Conservation (phyloP, 2,113 vertebrate genomes). For the Chlamydotis undulata region DNA sequence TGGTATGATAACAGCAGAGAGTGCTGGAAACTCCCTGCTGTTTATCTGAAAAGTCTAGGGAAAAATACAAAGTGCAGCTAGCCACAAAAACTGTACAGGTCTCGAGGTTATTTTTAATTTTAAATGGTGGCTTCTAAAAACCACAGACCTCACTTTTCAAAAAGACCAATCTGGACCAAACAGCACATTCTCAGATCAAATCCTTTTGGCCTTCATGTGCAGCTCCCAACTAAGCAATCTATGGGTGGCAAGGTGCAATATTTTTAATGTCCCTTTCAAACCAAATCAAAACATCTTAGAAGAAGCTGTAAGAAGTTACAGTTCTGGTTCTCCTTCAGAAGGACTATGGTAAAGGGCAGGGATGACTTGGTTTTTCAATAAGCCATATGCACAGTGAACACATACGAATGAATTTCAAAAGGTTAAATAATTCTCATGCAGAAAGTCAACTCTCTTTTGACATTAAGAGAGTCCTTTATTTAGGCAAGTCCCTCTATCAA, state of each 20-base stretch:
- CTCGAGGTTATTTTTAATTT: background rate
- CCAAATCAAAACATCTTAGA: background rate
- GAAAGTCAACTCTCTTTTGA: background rate
- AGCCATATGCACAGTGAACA: background rate
- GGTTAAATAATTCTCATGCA: background rate
- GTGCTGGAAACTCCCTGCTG: background rate
- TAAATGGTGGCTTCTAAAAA: background rate
- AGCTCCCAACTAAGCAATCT: background rate
- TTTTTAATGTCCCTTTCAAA: background rate
- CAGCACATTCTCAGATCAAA: background rate
- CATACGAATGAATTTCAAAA: background rate
- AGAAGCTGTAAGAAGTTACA: background rate
- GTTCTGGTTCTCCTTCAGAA: background rate
- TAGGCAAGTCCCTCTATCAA: background rate
- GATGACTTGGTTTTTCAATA: background rate
- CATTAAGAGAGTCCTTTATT: background rate
- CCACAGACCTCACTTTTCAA: background rate
- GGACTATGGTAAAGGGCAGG: background rate
- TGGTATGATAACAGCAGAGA: background rate
- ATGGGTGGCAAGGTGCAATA: background rate
- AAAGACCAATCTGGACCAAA: background rate
- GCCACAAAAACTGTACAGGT: background rate
- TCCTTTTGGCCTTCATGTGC: background rate
- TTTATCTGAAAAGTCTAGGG: background rate
- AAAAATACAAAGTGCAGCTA: background rate